Base-by-base conservation (phyloP, 2,888 invertebrate species). In the Monoplex corrugatus region DNA sequence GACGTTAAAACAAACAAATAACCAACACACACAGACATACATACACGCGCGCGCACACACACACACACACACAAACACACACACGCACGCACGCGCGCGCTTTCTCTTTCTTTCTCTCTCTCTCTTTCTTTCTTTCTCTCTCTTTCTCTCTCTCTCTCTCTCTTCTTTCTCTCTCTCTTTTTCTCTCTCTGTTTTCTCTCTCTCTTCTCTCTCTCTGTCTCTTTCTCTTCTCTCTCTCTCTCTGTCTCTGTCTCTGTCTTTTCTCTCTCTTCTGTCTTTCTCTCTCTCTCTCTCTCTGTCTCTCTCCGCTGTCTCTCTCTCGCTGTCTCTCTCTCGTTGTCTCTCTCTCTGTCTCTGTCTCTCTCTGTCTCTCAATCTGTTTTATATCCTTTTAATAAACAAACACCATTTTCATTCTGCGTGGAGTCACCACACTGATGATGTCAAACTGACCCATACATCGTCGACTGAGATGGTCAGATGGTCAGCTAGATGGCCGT, bases 51-150 rank as follows among this genome's bases (percentile, higher is more conserved):
- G n/a, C 68, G 28, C 68, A 68, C 68, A 68, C n/a, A 68, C 68
- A n/a, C n/a, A 68, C 68, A 28, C n/a, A 68, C 68, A 68, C 68
- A 68, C 68, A 68, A 13, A 68, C n/a, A n/a, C 68, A 68, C 68
- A 68, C 68, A 8, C n/a, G n/a, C 68, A 68, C 68, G n/a, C n/a
- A 68, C n/a, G 28, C 68, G n/a, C 68, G n/a, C 2, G 28, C 68
- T n/a, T 13, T n/a, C 19, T n/a, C 23, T n/a, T n/a, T 23, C 10
- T 68, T 0, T 10, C 50, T 10, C 50, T 13, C 50, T 50, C 50
- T 68, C 68, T n/a, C 28, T 68, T n/a, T 23, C 68, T 68, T n/a
- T 68, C 68, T 68, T n/a, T 13, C 68, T 68, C 68, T 68, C 63
- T 63, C 68, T 68, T n/a, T 13, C 68, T 8, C 5, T 13, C 68